Base-by-base conservation (phyloP, 2,888 invertebrate species). In the Rosalia funebris region DNA sequence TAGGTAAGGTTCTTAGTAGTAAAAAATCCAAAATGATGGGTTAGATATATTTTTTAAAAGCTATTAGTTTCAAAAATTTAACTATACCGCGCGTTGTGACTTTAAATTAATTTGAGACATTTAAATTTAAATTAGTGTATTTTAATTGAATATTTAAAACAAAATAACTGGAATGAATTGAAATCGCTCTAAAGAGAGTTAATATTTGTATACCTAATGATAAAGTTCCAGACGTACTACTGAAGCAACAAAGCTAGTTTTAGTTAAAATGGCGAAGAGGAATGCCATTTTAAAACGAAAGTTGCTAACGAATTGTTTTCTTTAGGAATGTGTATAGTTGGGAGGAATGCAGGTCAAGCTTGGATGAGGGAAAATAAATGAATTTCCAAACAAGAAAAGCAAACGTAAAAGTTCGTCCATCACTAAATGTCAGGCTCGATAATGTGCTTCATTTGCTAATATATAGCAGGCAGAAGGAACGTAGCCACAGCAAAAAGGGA, bases 321-420 rank as follows among this genome's bases (percentile, higher is more conserved):
- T 3, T 5, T 34, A n/a, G 7, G 11, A 11, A 34, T 10, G 34
- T 5, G 12, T 25, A 11, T 44, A n/a, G 44, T 19, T 14, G 5
- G 25, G 14, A 44, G 11, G 14, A 25, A 44, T 5, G 5, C 4
- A 19, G 25, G 44, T 20, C 5, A 44, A 25, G 25, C 44, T 14
- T 7, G 20, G 20, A 25, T 10, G 5, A 11, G 44, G 11, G 20
- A 10, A 44, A 20, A 44, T 44, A 44, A 44, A 44, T 44, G 25
- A 25, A 20, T 16, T 44, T 44, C 25, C 44, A 20, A 41, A 44
- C 20, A 44, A 44, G 25, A 20, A 44, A 44, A 12, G 44, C 25
- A 20, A 34, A 34, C 34, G 34, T n/a, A 34, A 34, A 25, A 44
- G 44, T 44, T 44, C 44, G 44, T 44, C 20, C 44, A 44, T 25